A percentile compares a stretch with the other conserved stretches of the same genome.
phyloP scores from a whole-genome alignment of 2,797 vertebrate genomes.

The Enteromius trimaculatus region DNA sequence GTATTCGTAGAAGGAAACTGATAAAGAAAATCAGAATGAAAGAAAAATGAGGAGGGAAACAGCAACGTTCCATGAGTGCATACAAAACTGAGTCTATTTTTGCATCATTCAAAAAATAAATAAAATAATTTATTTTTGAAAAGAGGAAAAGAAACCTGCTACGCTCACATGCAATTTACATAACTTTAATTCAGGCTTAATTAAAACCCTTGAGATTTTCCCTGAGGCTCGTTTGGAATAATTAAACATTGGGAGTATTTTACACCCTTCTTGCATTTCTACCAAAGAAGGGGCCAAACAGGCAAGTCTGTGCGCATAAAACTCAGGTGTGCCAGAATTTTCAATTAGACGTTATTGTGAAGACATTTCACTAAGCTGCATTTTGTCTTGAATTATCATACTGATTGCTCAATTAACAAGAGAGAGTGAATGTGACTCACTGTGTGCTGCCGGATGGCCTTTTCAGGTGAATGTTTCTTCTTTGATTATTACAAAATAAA shows the following conservation, averaged over 20 bases:
- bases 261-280: constrained; percentile 1
- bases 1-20: neutral
- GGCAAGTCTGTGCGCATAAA: constrained; percentile 66
- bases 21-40: neutral
- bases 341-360: constrained; percentile 77
- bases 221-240: constrained; percentile 72
- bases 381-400: constrained; percentile 74
- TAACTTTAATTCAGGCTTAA: constrained; percentile 79
- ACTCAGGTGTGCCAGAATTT: constrained; percentile 75
- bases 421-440: constrained; percentile 31
- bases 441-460: constrained; percentile 17
- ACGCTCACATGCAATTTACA: constrained; percentile 75
- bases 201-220: constrained; percentile 78
- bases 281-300: constrained; percentile 51
- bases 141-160: constrained; percentile 40
- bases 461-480: constrained; percentile 2
- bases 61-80: neutral
- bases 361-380: constrained; percentile 69
- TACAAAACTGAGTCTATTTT: neutral
- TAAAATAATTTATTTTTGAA: neutral
- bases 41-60: neutral
- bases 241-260: constrained; percentile 71
- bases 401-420: constrained; percentile 69
- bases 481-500: constrained; percentile 40
- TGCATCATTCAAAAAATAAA: neutral